These are phyloP conservation scores for Gisinianus flammeolus DNA, from an alignment of 2,888 invertebrate genomes.

Conservation along the genomic window DNA sequence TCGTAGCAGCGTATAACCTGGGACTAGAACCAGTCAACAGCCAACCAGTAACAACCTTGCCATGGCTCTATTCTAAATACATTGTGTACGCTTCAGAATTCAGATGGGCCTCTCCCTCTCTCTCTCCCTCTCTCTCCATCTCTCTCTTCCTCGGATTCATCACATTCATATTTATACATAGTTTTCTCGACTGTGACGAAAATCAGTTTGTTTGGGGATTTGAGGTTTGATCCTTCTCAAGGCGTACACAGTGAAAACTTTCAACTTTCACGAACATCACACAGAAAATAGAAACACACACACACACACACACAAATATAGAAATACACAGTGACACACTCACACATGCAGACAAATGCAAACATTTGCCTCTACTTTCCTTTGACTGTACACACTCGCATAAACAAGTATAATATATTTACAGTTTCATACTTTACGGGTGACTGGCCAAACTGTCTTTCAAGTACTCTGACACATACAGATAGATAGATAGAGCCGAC, in stretches of 20 bases:
- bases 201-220: conserved; percentile 43
- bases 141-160: background rate
- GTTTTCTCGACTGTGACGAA: background rate
- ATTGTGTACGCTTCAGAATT: background rate
- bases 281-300: background rate
- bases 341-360: background rate
- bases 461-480: background rate
- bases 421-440: conserved; percentile 33
- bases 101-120: too few relatives aligned
- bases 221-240: conserved; percentile 35
- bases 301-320: background rate
- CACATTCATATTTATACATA: background rate
- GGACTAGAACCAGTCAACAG: background rate
- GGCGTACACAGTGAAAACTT: conserved; percentile 8
- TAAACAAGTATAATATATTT: conserved; percentile 17
- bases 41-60: background rate
- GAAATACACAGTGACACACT: background rate
- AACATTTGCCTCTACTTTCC: background rate
- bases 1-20: background rate
- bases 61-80: background rate
- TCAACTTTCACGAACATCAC: background rate
- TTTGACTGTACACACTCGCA: background rate
- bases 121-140: background rate
- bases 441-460: conserved; percentile 26
- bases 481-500: background rate